A percentile compares a stretch with the other conserved stretches of the same genome.
phyloP scores from a whole-genome alignment of 1,140 invertebrate species.

The Trichomalopsis sarcophagae region DNA sequence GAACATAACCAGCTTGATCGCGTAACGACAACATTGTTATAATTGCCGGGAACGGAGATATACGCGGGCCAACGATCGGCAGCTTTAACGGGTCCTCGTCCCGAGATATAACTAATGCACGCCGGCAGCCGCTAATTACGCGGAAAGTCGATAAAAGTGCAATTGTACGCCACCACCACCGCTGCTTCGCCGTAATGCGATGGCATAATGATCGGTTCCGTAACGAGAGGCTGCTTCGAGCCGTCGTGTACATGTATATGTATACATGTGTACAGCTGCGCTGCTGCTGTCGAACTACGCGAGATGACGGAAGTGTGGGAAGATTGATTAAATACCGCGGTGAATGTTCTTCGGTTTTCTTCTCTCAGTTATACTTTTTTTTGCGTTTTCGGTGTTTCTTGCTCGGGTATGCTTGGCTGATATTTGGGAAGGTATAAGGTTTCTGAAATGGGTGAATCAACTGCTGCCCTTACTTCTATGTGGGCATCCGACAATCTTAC shows the following conservation, averaged over 20 bases:
- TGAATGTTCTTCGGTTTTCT: not conserved
- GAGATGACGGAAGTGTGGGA: not conserved
- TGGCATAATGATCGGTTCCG: slow-evolving; percentile 19
- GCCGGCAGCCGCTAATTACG: slow-evolving; percentile 18
- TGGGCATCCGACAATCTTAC: no score
- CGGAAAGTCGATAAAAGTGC: slow-evolving; percentile 21
- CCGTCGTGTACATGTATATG: not conserved
- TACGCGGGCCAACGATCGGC: not conserved
- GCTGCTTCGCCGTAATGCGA: not conserved
- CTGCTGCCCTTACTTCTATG: no score
- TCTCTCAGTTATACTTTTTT: no score
- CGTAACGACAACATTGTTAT: slow-evolving; percentile 20
- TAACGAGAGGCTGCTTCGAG: slow-evolving; percentile 12
- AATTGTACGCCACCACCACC: not conserved
- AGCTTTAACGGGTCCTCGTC: slow-evolving; percentile 14
- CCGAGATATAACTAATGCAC: not conserved
- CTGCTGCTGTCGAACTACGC: not conserved
- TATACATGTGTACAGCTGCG: not conserved
- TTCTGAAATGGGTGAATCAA: no score
- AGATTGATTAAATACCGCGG: not conserved
- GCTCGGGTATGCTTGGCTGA: no score
- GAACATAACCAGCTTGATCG: not conserved
- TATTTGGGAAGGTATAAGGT: no score
- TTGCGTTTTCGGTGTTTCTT: no score
- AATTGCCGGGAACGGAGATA: slow-evolving; percentile 4